These are phyloP conservation scores for Bucorvus abyssinicus DNA, from an alignment of 2,797 vertebrate genomes.

Conservation along the genomic window DNA sequence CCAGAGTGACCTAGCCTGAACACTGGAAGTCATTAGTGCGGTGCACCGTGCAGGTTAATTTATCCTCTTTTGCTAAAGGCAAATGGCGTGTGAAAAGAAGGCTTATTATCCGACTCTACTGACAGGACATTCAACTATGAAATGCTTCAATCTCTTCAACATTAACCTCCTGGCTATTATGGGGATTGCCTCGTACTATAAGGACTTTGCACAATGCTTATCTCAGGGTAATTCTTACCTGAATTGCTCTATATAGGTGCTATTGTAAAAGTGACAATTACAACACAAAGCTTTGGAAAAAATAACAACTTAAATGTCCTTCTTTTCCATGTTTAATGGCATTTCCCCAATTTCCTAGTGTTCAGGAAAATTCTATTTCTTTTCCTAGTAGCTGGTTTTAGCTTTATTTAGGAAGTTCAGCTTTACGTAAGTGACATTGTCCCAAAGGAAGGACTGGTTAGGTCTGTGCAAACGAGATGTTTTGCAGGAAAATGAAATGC, in stretches of 20 bases:
- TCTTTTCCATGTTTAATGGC: not conserved
- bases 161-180: not conserved
- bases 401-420: not conserved
- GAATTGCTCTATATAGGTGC: not conserved
- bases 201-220: not conserved
- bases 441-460: not conserved
- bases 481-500: not conserved
- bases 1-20: not conserved
- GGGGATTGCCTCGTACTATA: not conserved
- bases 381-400: not conserved
- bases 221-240: not conserved
- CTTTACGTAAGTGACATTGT: not conserved
- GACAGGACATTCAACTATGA: not conserved
- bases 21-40: not conserved
- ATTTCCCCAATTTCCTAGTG: not conserved
- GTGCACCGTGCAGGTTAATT: not conserved
- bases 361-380: not conserved
- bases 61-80: not conserved
- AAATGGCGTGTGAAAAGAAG: slow-evolving; percentile 21
- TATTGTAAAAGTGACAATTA: not conserved
- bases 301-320: not conserved
- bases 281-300: not conserved
- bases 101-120: not conserved
- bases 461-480: not conserved
- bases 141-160: not conserved